Evolutionary conservation across 2,888 invertebrate genomes (phyloP).

Genomic region (Platerodrilus igneus): DNA sequence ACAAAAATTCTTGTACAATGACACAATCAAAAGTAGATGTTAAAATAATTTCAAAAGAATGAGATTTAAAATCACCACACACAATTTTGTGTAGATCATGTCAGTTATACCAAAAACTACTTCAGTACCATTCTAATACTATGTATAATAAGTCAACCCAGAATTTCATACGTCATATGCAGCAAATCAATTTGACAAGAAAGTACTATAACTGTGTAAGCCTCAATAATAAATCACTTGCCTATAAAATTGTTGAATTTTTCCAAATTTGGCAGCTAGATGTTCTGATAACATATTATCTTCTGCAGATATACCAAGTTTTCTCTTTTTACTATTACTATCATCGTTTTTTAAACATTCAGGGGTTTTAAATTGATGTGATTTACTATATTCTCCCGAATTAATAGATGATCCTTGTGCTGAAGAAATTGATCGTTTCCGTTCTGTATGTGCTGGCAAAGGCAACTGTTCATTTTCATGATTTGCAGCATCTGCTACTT

Average conservation of each 20-base stretch:
- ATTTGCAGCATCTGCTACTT: constrained; percentile 62
- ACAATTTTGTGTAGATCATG: too few relatives aligned
- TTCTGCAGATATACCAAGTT: constrained; percentile 37
- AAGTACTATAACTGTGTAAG: constrained; percentile 1
- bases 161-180: too few relatives aligned
- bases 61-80: too few relatives aligned
- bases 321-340: constrained; percentile 42
- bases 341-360: constrained; percentile 41
- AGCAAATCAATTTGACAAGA: too few relatives aligned
- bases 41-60: too few relatives aligned
- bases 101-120: too few relatives aligned
- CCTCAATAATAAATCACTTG: constrained; percentile 23
- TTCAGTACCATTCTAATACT: too few relatives aligned
- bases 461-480: constrained; percentile 60
- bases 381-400: constrained; percentile 32
- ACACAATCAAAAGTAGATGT: too few relatives aligned
- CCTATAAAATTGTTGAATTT: constrained; percentile 47
- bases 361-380: constrained; percentile 38
- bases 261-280: constrained; percentile 43
- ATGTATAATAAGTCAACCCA: too few relatives aligned
- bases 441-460: constrained; percentile 48
- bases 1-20: too few relatives aligned
- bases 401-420: constrained; percentile 31
- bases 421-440: constrained; percentile 37
- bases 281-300: constrained; percentile 42